These are phyloP conservation scores for Cenopis cana DNA, from an alignment of 2,888 invertebrate genomes.

Conservation along the genomic window DNA sequence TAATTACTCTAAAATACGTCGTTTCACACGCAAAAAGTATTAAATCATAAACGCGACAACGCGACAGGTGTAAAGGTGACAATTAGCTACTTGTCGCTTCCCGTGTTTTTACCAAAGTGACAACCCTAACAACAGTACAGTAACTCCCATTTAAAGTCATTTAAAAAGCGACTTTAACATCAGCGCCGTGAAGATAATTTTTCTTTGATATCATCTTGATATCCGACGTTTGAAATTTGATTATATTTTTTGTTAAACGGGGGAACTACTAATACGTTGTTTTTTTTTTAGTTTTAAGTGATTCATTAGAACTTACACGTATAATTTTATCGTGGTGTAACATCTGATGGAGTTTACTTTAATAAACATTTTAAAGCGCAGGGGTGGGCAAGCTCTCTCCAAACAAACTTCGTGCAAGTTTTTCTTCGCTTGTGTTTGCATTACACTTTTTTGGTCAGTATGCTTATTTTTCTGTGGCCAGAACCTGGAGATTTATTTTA, in stretches of 20 bases:
- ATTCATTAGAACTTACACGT: constrained; percentile 32
- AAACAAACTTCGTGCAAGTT: too few relatives aligned
- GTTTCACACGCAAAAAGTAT: constrained; percentile 44
- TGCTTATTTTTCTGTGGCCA: too few relatives aligned
- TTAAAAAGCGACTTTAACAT: not conserved
- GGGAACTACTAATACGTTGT: constrained; percentile 29
- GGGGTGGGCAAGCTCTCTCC: too few relatives aligned
- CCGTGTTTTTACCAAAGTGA: constrained; percentile 51
- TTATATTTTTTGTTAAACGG: constrained; percentile 11
- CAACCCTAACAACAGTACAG: not conserved
- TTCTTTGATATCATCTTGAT: not conserved
- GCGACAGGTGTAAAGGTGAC: constrained; percentile 73
- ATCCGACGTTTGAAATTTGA: not conserved
- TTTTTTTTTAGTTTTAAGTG: constrained; percentile 36
- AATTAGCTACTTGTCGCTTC: constrained; percentile 80
- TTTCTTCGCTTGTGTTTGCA: too few relatives aligned
- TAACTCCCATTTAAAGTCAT: not conserved
- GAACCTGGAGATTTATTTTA: too few relatives aligned
- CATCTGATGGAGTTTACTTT: constrained; percentile 6
- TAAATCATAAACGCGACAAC: constrained; percentile 47
- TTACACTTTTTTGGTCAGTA: too few relatives aligned
- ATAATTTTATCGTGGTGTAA: constrained; percentile 12
- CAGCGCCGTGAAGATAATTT: not conserved
- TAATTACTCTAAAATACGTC: constrained; percentile 43
- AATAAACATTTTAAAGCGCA: not conserved